Base-by-base conservation (phyloP, 2,113 vertebrate genomes). In the Dipodomys stephensi region DNA sequence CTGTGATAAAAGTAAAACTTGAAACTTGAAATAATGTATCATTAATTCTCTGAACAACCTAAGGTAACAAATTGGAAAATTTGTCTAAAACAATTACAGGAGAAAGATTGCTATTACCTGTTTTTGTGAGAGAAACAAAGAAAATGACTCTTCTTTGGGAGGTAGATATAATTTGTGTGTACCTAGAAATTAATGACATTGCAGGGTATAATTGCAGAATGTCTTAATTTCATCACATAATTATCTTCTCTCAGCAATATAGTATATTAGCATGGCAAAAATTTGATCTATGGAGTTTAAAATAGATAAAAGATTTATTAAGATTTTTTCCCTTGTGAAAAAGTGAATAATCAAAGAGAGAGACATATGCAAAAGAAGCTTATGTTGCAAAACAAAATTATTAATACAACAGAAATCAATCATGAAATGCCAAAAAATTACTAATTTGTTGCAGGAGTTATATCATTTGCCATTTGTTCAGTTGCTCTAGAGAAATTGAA, bases 111-210 rank as follows among this genome's bases (percentile, higher is more conserved):
- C 91, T 96, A 96, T 96, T 95, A 96, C 93, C 92, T 88, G 90
- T 94, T 95, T 97, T 95, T 95, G 96, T 95, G 85, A 96, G 67
- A 7, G 30, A 97, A 96, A 96, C 96, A 97, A 96, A 97, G 82
- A 90, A 96, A 96, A 96, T 96, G 95, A 90, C 90, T 90, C 83
- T 95, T 96, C 88, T 97, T 95, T 90, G 90, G 93, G 94, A 96
- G 90, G 88, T 96, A 88, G 94, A 87, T 96, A 90, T 88, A 95
- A 97, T 96, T 95, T 96, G 96, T 94, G 90, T 97, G 94, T 94
- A 93, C 94, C 96, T 96, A 94, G 93, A 96, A 97, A 97, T 96
- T 96, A 96, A 97, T 95, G 84, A 97, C 89, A 88, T 96, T 96
- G 96, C 13, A 95, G 88, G 82, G 81, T 94, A 92, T 92, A 97